Base-by-base conservation (phyloP, 2,888 invertebrate species). In the Erannis defoliaria region DNA sequence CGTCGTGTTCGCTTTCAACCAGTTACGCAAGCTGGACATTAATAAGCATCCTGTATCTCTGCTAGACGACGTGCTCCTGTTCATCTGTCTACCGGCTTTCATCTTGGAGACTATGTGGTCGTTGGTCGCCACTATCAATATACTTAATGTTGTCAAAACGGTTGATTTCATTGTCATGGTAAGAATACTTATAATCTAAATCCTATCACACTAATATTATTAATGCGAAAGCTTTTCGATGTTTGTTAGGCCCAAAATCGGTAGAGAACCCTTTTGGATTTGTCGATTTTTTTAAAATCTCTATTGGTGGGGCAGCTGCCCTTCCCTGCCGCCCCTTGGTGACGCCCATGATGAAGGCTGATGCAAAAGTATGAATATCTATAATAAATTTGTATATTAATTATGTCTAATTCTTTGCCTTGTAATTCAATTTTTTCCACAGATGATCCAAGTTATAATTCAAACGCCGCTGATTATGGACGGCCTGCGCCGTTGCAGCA, bases 391-490 rank as follows among this genome's bases (percentile, higher is more conserved):
- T 23, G 23, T 23, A 4, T 23, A 23, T 23, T 5, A 23, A n/a
- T n/a, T n/a, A n/a, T n/a, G n/a, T n/a, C n/a, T n/a, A n/a, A n/a
- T n/a, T n/a, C n/a, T n/a, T n/a, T 14, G 14, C 4, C 19, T 19
- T 9, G 26, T 18, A 45, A 10, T 9, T 16, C 16, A 48, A n/a
- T 33, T 10, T 12, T 3, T 48, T 0, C 21, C 1, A 1, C 78
- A 96, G 95, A 91, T 96, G n/a, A 76, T 95, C 12, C 96, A 97
- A 93, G 95, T 96, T 0, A 81, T 96, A 12, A 84, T 96, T 2
- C 97, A 97, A 86, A 96, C 96, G 0, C 94, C 96, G 0, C 94
- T 96, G 58, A 95, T 97, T 45, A 94, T 96, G 67, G 96, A 96
- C 74, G 96, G 95, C 0, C 86, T 96, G 38, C 90, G 96, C n/a